A percentile compares a stretch with the other conserved stretches of the same genome.
phyloP scores from a whole-genome alignment of 2,888 invertebrate genomes.

The Tetheella fluctuosa region DNA sequence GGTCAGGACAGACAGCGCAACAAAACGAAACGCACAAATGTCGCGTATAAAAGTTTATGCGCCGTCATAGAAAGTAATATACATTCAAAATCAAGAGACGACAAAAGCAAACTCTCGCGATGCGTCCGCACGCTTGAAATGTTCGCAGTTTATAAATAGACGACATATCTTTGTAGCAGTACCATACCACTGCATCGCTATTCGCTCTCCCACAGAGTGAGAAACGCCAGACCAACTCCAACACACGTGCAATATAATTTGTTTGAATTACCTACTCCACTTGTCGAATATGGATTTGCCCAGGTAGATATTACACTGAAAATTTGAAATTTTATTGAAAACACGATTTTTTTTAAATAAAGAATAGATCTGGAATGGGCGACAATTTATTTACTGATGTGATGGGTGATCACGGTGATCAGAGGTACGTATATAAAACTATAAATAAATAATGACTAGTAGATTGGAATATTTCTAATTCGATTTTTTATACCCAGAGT shows the following conservation, averaged over 20 bases:
- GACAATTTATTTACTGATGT: no score
- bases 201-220: constrained; percentile 65
- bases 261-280: constrained; percentile 58
- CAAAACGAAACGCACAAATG: neutral
- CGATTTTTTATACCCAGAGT: no score
- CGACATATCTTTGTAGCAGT: constrained; percentile 74
- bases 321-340: neutral
- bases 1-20: neutral
- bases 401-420: no score
- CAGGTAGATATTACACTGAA: constrained; percentile 29
- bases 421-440: no score
- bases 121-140: constrained; percentile 68
- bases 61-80: constrained; percentile 34
- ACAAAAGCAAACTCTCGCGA: constrained; percentile 61
- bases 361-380: neutral
- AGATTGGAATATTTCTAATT: no score
- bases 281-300: constrained; percentile 35
- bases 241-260: constrained; percentile 50
- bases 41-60: constrained; percentile 14
- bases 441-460: no score
- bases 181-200: constrained; percentile 54
- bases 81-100: constrained; percentile 65
- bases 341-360: neutral
- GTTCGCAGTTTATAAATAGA: constrained; percentile 78
- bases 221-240: constrained; percentile 62